phyloP scores from a whole-genome alignment of 2,888 invertebrate species.

The Callyntrura sp. region DNA sequence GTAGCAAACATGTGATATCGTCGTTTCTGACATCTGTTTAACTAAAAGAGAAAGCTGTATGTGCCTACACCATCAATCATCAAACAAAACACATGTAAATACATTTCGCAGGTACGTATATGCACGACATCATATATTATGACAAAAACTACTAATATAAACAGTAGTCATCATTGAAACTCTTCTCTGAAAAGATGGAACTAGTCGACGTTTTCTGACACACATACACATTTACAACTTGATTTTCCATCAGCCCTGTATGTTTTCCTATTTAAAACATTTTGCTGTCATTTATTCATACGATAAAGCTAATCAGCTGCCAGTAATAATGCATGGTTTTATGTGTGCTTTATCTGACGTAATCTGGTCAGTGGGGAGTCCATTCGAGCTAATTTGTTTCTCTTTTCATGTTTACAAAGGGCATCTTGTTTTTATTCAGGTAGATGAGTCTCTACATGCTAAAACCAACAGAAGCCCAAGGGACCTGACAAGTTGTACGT shows the following conservation, averaged over 20 bases:
- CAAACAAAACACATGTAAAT: too few relatives aligned
- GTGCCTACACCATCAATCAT: conserved; percentile 11
- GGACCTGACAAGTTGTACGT: not conserved
- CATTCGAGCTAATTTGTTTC: conserved; percentile 46
- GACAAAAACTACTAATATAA: not conserved
- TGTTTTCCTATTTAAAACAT: not conserved
- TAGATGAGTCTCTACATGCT: not conserved
- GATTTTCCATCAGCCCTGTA: too few relatives aligned
- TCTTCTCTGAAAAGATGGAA: not conserved
- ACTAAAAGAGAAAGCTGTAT: not conserved
- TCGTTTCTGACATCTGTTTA: conserved; percentile 20
- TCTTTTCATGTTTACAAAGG: too few relatives aligned
- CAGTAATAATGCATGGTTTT: conserved; percentile 38
- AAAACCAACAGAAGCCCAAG: not conserved
- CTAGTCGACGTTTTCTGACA: not conserved
- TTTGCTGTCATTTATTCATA: conserved; percentile 46
- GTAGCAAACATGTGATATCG: too few relatives aligned
- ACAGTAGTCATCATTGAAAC: conserved; percentile 26
- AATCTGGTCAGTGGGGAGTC: conserved; percentile 73
- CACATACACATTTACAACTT: not conserved
- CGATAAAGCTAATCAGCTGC: conserved; percentile 46
- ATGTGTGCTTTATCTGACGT: conserved; percentile 57
- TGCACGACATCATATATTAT: too few relatives aligned
- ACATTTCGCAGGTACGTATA: too few relatives aligned
- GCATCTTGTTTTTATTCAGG: not conserved